Conservation (phyloP, 2,888 invertebrate genomes). For the Mimachlamys varia region DNA sequence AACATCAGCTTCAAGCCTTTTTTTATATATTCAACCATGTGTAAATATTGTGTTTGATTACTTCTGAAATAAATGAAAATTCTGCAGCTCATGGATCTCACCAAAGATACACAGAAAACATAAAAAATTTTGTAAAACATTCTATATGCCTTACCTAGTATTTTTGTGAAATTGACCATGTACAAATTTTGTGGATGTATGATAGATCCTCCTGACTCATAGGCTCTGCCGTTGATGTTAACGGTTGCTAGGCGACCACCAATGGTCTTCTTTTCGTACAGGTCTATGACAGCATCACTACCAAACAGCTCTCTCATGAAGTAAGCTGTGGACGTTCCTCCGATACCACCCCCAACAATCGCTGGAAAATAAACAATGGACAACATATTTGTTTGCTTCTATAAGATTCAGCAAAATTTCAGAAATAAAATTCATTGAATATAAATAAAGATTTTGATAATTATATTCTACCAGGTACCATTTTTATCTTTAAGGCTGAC, state of each 20-base stretch:
- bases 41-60: too few relatives aligned
- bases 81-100: neutral
- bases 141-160: conserved; percentile 81
- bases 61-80: too few relatives aligned
- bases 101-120: neutral
- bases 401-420: too few relatives aligned
- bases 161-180: conserved; percentile 83
- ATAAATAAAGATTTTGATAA: too few relatives aligned
- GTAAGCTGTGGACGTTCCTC: conserved; percentile 85
- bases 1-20: too few relatives aligned
- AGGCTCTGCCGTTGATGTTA: conserved; percentile 82
- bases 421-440: too few relatives aligned
- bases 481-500: too few relatives aligned
- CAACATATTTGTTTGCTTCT: neutral
- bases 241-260: conserved; percentile 85
- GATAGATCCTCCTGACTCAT: conserved; percentile 85
- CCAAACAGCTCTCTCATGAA: conserved; percentile 83
- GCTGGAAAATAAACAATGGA: conserved; percentile 80
- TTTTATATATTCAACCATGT: neutral
- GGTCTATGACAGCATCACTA: conserved; percentile 82
- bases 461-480: too few relatives aligned
- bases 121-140: neutral
- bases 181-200: conserved; percentile 85
- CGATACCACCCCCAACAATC: conserved; percentile 86
- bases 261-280: conserved; percentile 84